Evolutionary conservation across 2,797 vertebrate species (phyloP).

Genomic region (Brachyalestes nurse): DNA sequence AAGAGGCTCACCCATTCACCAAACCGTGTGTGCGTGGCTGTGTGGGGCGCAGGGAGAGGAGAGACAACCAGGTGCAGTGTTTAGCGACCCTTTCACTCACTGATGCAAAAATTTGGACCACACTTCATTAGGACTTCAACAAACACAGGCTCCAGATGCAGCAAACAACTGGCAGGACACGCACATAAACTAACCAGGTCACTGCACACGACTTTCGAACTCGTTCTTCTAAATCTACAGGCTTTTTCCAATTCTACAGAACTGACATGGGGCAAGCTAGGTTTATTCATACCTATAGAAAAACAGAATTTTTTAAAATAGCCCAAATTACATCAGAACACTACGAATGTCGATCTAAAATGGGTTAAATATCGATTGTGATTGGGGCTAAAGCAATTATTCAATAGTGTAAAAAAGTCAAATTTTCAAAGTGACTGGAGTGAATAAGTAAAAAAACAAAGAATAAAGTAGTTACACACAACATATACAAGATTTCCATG

Average conservation of each 20-base stretch:
- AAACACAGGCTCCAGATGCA: conserved; percentile 53
- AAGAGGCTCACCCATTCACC: background rate
- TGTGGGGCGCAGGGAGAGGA: background rate
- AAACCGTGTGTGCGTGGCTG: background rate
- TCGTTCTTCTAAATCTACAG: background rate
- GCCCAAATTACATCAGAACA: too few relatives aligned
- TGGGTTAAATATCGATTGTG: background rate
- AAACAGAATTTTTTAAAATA: too few relatives aligned
- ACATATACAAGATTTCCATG: too few relatives aligned
- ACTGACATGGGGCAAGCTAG: background rate
- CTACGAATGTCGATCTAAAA: too few relatives aligned
- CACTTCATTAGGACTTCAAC: conserved; percentile 57
- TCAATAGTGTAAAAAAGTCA: too few relatives aligned
- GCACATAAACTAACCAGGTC: conserved; percentile 24
- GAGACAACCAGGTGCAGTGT: conserved; percentile 34
- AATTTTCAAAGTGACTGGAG: too few relatives aligned
- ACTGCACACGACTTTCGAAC: background rate
- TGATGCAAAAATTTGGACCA: conserved; percentile 55
- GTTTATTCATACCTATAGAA: too few relatives aligned
- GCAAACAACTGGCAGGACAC: conserved; percentile 48
- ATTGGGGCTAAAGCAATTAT: too few relatives aligned
- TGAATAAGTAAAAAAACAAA: too few relatives aligned
- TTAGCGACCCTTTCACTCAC: conserved; percentile 51
- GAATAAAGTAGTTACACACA: too few relatives aligned
- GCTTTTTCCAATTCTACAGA: background rate